A percentile compares a stretch with the other conserved stretches of the same genome.
Evolutionary conservation across 2,888 invertebrate species (phyloP).

Genomic region (Patella caerulea): DNA sequence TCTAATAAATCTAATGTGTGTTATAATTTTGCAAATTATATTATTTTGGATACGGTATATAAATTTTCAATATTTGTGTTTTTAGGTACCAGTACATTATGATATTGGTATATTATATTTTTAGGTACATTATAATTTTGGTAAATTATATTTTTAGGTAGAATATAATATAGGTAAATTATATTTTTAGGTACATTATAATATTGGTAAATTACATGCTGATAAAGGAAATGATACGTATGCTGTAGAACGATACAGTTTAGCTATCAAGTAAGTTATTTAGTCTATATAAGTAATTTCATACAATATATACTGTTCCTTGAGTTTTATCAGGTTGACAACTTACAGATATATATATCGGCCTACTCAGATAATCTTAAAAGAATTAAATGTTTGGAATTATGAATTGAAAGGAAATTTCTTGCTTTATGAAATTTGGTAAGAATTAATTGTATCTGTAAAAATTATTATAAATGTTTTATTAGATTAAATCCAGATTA

Average conservation of each 20-base stretch:
- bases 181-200: conserved; percentile 79
- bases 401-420: too few species aligned
- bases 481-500: conserved; percentile 59
- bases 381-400: too few species aligned
- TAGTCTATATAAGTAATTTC: too few species aligned
- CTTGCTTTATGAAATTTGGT: too few species aligned
- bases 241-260: conserved; percentile 85
- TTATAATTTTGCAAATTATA: too few species aligned
- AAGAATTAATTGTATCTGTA: too few species aligned
- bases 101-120: conserved; percentile 55
- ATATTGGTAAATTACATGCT: conserved; percentile 89
- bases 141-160: conserved; percentile 86
- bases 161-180: conserved; percentile 74
- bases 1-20: too few species aligned
- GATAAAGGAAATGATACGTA: conserved; percentile 79
- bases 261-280: conserved; percentile 79
- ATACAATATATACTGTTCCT: too few species aligned
- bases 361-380: too few species aligned
- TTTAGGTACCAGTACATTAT: conserved; percentile 78
- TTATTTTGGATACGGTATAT: too few species aligned
- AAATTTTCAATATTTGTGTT: conserved; percentile 87
- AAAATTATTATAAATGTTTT: conserved; percentile 5
- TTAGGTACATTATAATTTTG: conserved; percentile 87
- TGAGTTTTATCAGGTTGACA: too few species aligned
- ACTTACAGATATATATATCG: too few species aligned